Percentiles rank a stretch among this genome's conserved stretches.
Conservation (phyloP, 2,888 invertebrate genomes). For the Ormyrus rosae region DNA sequence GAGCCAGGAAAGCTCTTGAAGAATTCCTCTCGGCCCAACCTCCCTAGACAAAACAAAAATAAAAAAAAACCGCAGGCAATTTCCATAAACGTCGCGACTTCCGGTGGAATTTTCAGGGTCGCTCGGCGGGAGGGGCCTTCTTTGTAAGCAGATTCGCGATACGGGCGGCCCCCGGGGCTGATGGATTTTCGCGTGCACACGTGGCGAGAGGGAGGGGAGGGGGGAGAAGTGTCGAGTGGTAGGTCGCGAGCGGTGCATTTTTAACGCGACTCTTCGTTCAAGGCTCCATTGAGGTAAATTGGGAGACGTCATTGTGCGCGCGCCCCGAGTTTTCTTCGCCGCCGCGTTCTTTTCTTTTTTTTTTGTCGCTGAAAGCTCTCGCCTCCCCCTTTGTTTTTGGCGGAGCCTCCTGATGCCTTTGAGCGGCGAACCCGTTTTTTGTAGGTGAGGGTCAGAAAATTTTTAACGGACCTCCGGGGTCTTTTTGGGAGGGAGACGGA, state of each 20-base stretch:
- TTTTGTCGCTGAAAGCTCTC: slow-evolving; percentile 1
- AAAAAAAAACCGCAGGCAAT: not conserved
- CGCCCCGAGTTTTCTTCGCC: not conserved
- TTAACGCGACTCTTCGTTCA: slow-evolving; percentile 26
- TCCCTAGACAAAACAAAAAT: too few relatives aligned
- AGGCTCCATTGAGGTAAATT: slow-evolving; percentile 45
- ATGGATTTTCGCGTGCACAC: slow-evolving; percentile 18
- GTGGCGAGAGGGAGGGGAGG: not conserved
- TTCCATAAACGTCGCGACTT: not conserved
- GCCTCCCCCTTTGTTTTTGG: not conserved
- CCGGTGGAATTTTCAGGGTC: slow-evolving; percentile 20
- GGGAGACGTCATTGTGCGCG: slow-evolving; percentile 40
- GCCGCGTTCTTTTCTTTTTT: not conserved
- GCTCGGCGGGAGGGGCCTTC: not conserved
- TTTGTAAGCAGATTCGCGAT: slow-evolving; percentile 15
- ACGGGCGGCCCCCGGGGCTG: slow-evolving; percentile 8
- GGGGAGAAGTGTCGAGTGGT: not conserved
- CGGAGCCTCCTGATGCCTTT: not conserved
- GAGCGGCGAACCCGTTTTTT: not conserved
- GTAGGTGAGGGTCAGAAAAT: slow-evolving; percentile 38
- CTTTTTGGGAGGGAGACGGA: too few relatives aligned
- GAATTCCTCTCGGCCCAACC: too few relatives aligned
- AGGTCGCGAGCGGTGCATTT: slow-evolving; percentile 31
- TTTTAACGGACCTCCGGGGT: not conserved
- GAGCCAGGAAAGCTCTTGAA: too few relatives aligned